Evolutionary conservation across 1,140 invertebrate genomes (phyloP).

Genomic region (Pomacea maculata): DNA sequence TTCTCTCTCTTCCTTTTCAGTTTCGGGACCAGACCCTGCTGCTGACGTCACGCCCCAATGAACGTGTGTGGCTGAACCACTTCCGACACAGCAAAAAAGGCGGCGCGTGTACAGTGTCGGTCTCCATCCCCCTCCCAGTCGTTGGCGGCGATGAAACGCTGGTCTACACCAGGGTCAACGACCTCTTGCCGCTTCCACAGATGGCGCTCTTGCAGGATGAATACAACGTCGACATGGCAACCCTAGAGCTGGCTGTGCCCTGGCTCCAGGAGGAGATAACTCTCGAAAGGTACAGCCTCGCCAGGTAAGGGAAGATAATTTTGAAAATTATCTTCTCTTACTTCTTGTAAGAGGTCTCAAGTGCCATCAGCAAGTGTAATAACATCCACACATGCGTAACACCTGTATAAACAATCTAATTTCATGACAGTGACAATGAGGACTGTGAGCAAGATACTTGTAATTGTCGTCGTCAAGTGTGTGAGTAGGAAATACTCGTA

Average conservation of each 20-base stretch:
- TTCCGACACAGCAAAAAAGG: not conserved
- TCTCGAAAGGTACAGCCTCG: not conserved
- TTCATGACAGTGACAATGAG: no score
- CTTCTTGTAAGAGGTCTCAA: no score
- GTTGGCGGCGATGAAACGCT: not conserved
- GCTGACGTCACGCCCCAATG: not conserved
- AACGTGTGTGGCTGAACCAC: not conserved
- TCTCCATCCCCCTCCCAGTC: not conserved
- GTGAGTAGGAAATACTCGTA: no score
- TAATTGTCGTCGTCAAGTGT: no score
- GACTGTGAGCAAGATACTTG: no score
- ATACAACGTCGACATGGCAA: not conserved
- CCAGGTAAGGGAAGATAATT: not conserved
- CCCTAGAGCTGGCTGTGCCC: not conserved
- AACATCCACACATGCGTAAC: no score
- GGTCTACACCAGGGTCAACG: slow-evolving; percentile 11
- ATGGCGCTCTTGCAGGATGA: slow-evolving; percentile 22
- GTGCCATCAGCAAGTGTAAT: no score
- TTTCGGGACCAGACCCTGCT: no score
- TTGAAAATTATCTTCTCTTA: no score
- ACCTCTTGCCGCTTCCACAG: slow-evolving; percentile 21
- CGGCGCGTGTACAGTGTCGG: not conserved
- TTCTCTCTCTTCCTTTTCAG: no score
- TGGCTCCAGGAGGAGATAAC: slow-evolving; percentile 16
- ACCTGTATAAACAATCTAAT: no score